A percentile compares a stretch with the other conserved stretches of the same genome.
Conservation (phyloP, 1,140 invertebrate species). For the Drosophila triauraria region DNA sequence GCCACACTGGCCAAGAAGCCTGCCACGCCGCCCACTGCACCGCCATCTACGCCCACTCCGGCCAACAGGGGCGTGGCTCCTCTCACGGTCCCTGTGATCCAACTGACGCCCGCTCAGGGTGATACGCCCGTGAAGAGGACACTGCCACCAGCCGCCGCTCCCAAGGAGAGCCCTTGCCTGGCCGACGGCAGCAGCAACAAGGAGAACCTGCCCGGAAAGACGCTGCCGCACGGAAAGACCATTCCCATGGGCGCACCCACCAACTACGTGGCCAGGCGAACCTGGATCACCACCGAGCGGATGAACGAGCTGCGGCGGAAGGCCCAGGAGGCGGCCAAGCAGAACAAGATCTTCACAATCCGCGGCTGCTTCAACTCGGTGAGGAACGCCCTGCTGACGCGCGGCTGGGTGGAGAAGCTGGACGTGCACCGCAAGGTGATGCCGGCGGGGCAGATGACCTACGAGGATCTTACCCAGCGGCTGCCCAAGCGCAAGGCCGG, state of each 20-base stretch:
- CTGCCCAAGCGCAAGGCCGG: conserved; percentile 79
- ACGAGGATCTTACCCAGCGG: conserved; percentile 80
- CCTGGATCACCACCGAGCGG: conserved; percentile 85
- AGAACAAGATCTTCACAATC: conserved; percentile 86
- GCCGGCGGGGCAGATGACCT: conserved; percentile 73
- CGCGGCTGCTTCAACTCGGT: conserved; percentile 85
- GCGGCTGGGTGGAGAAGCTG: conserved; percentile 89
- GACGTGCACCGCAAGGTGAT: conserved; percentile 86
- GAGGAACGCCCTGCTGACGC: conserved; percentile 86
- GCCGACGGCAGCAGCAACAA: conserved; percentile 51
- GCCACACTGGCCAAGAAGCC: conserved; percentile 53
- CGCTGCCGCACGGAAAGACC: background rate
- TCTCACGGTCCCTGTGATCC: conserved; percentile 56
- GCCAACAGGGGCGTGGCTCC: conserved; percentile 21
- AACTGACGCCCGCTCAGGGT: conserved; percentile 57
- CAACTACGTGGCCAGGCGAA: conserved; percentile 74
- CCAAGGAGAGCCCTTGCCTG: conserved; percentile 6
- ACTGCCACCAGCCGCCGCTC: background rate
- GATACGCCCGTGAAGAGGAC: conserved; percentile 11
- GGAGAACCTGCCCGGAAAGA: conserved; percentile 45
- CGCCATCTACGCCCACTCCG: conserved; percentile 55
- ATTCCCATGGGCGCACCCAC: conserved; percentile 57
- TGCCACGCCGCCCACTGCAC: conserved; percentile 30
- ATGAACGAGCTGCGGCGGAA: conserved; percentile 85
- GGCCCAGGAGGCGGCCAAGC: conserved; percentile 86